Evolutionary conservation across 2,113 vertebrate genomes (phyloP).

Genomic region (Atlantisia rogersi): DNA sequence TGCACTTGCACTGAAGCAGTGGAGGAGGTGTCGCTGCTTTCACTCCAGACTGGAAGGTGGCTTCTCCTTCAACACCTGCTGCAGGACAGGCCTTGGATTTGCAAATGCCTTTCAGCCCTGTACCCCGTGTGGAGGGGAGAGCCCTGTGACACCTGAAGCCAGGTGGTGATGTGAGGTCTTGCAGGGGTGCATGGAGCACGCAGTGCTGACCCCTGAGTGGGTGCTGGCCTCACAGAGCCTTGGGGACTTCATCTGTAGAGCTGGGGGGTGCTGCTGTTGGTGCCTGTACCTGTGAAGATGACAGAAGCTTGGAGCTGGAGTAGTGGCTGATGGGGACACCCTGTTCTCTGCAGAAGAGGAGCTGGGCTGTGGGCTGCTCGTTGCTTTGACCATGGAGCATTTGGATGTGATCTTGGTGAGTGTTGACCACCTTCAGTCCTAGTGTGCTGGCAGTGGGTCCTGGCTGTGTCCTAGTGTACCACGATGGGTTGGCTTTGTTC

Average conservation of each 20-base stretch:
- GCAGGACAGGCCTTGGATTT: neutral
- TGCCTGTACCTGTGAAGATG: neutral
- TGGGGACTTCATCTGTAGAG: rapidly evolving
- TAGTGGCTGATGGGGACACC: neutral
- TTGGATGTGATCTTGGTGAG: neutral
- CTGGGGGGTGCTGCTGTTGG: neutral
- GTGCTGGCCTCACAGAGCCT: neutral
- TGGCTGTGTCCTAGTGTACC: rapidly evolving
- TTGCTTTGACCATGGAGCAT: neutral
- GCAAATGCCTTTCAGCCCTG: neutral
- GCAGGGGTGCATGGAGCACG: too few relatives aligned
- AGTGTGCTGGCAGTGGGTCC: rapidly evolving
- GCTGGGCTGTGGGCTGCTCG: neutral
- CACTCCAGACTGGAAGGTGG: neutral
- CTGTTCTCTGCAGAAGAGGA: neutral
- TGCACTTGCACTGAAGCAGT: neutral
- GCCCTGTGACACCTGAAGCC: neutral
- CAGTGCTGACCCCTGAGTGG: neutral
- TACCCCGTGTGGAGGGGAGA: neutral
- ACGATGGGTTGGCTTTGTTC: neutral
- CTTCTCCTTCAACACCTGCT: neutral
- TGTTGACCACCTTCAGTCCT: neutral
- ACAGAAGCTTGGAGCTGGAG: neutral
- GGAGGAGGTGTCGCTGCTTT: neutral
- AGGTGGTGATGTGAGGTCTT: neutral